A percentile compares a stretch with the other conserved stretches of the same genome.
phyloP scores from a whole-genome alignment of 2,888 invertebrate genomes.

The Parnassius mnemosyne region DNA sequence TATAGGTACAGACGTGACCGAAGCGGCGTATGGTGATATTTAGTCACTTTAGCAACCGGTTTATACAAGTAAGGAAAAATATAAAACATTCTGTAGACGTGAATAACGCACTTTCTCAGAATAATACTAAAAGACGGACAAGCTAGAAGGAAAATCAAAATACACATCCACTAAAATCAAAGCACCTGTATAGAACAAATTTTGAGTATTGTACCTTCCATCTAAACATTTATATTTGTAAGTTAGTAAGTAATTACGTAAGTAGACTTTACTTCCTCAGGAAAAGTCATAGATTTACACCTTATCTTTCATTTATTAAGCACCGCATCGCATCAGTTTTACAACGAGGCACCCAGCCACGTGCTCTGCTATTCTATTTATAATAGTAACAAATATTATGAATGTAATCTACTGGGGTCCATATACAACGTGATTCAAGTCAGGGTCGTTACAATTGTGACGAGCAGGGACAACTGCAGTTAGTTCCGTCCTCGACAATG shows the following conservation, averaged over 20 bases:
- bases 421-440: slow-evolving; percentile 65
- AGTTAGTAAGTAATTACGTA: too few relatives aligned
- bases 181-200: too few relatives aligned
- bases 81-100: slow-evolving; percentile 1
- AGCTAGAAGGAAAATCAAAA: slow-evolving; percentile 6
- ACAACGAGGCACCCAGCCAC: slow-evolving; percentile 1
- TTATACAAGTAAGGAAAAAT: not conserved
- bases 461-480: slow-evolving; percentile 65
- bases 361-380: slow-evolving; percentile 6
- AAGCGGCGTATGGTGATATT: slow-evolving; percentile 1
- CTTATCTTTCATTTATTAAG: too few relatives aligned
- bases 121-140: not conserved
- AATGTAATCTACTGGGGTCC: slow-evolving; percentile 33
- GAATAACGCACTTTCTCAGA: slow-evolving; percentile 14
- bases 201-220: too few relatives aligned
- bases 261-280: too few relatives aligned
- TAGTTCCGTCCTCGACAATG: slow-evolving; percentile 52
- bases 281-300: too few relatives aligned
- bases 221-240: too few relatives aligned
- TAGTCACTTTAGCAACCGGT: slow-evolving; percentile 12
- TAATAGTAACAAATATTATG: slow-evolving; percentile 26
- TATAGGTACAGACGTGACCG: slow-evolving; percentile 1
- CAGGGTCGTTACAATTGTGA: slow-evolving; percentile 62
- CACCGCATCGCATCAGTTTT: not conserved
- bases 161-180: too few relatives aligned